Conservation (phyloP, 2,888 invertebrate genomes). For the Drosophila neonasuta region DNA sequence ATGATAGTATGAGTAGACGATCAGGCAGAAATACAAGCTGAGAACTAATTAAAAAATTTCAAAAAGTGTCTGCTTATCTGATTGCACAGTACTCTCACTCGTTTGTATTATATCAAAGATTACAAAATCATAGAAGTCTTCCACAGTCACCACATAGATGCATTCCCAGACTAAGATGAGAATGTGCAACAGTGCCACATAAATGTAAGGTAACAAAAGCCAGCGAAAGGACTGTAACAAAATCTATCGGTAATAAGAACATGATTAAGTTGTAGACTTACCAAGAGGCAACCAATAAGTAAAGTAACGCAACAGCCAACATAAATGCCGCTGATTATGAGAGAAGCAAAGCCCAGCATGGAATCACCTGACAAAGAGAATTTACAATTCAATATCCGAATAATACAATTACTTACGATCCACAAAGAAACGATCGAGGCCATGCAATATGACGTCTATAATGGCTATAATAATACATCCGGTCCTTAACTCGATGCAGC, state of each 20-base stretch:
- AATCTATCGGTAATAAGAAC: not conserved
- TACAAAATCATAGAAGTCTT: conserved; percentile 50
- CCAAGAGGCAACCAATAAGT: conserved; percentile 53
- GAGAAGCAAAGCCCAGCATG: conserved; percentile 38
- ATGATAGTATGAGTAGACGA: conserved; percentile 60
- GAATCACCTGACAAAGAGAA: conserved; percentile 32
- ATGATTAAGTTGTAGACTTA: conserved; percentile 7
- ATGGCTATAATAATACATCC: conserved; percentile 68
- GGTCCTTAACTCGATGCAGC: conserved; percentile 50
- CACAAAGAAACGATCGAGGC: conserved; percentile 54
- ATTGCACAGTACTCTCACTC: conserved; percentile 10
- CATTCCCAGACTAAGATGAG: conserved; percentile 41
- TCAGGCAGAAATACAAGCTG: conserved; percentile 58
- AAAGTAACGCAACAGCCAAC: conserved; percentile 54
- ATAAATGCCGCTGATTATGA: conserved; percentile 63
- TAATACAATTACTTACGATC: conserved; percentile 49
- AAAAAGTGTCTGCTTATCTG: not conserved
- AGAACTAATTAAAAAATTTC: conserved; percentile 34
- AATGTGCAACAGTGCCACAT: conserved; percentile 45
- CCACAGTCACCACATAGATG: conserved; percentile 27
- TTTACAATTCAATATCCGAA: not conserved
- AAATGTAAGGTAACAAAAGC: conserved; percentile 54
- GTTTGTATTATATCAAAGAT: conserved; percentile 56
- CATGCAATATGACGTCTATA: conserved; percentile 60
- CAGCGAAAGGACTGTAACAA: conserved; percentile 32